Evolutionary conservation across 2,888 invertebrate species (phyloP).

Genomic region (Acleris laterana): DNA sequence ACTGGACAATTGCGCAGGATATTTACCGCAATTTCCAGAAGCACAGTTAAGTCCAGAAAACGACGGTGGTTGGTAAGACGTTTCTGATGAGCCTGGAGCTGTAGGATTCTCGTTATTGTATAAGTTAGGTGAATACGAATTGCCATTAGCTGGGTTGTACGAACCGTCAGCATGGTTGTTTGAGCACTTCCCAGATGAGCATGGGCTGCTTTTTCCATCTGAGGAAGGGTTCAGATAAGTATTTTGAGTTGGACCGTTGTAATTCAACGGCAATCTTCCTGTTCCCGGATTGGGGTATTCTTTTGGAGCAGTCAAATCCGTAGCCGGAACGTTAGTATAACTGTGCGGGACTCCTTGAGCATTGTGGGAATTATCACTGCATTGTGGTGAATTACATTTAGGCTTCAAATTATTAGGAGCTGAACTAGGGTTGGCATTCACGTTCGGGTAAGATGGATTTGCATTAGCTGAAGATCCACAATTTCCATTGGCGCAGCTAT

Average conservation of each 20-base stretch:
- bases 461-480: constrained; percentile 37
- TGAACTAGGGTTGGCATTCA: constrained; percentile 6
- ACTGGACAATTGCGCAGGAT: constrained; percentile 14
- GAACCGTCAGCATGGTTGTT: constrained; percentile 18
- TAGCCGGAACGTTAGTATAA: constrained; percentile 52
- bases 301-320: constrained; percentile 61
- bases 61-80: constrained; percentile 4
- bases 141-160: constrained; percentile 25
- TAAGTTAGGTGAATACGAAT: constrained; percentile 33
- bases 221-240: constrained; percentile 30
- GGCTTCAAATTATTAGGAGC: constrained; percentile 24
- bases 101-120: constrained; percentile 29
- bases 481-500: constrained; percentile 41
- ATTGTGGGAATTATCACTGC: constrained; percentile 35
- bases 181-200: constrained; percentile 39
- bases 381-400: constrained; percentile 44
- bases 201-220: constrained; percentile 35
- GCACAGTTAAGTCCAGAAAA: constrained; percentile 19
- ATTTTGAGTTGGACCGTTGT: constrained; percentile 49
- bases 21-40: constrained; percentile 34
- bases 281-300: constrained; percentile 41
- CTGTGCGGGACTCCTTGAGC: constrained; percentile 37
- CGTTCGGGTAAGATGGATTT: constrained; percentile 14
- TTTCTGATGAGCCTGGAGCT: constrained; percentile 47
- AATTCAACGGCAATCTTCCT: constrained; percentile 49